phyloP scores from a whole-genome alignment of 2,113 vertebrate genomes.

The Gobiocypris rarus region DNA sequence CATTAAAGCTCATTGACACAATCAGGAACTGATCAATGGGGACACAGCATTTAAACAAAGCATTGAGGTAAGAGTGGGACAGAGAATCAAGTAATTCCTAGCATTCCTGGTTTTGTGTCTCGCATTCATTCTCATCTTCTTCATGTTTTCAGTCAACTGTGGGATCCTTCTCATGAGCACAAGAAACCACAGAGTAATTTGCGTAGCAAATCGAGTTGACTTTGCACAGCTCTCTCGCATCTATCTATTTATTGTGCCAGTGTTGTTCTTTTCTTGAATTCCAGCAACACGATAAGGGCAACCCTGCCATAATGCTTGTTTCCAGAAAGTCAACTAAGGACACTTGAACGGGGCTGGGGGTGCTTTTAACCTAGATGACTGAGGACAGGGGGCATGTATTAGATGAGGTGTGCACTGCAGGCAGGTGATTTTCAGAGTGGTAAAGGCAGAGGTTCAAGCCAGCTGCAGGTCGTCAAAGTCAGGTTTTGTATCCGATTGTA shows the following conservation, averaged over 20 bases:
- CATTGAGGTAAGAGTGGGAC: conserved; percentile 38
- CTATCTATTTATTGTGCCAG: conserved; percentile 26
- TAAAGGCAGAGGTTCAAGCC: conserved; percentile 30
- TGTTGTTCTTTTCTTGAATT: conserved; percentile 39
- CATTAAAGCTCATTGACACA: background rate
- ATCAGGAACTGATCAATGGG: conserved; percentile 9
- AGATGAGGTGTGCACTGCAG: conserved; percentile 14
- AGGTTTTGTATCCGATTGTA: conserved; percentile 51
- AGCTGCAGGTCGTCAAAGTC: conserved; percentile 53
- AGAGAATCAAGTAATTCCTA: conserved; percentile 44
- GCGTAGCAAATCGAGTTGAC: conserved; percentile 62
- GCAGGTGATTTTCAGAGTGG: conserved; percentile 44
- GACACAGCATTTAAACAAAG: conserved; percentile 21
- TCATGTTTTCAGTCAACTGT: conserved; percentile 66
- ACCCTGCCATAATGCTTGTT: background rate
- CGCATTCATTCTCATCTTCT: conserved; percentile 41
- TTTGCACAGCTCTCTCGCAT: conserved; percentile 52
- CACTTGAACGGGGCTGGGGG: background rate
- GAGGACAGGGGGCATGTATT: conserved; percentile 32
- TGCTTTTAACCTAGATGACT: conserved; percentile 28
- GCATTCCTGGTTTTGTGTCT: conserved; percentile 55
- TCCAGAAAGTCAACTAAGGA: conserved; percentile 43
- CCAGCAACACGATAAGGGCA: conserved; percentile 28
- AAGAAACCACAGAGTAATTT: conserved; percentile 66
- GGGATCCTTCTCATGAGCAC: conserved; percentile 64